phyloP scores from a whole-genome alignment of 2,797 vertebrate species.

The Anas flavirostris region DNA sequence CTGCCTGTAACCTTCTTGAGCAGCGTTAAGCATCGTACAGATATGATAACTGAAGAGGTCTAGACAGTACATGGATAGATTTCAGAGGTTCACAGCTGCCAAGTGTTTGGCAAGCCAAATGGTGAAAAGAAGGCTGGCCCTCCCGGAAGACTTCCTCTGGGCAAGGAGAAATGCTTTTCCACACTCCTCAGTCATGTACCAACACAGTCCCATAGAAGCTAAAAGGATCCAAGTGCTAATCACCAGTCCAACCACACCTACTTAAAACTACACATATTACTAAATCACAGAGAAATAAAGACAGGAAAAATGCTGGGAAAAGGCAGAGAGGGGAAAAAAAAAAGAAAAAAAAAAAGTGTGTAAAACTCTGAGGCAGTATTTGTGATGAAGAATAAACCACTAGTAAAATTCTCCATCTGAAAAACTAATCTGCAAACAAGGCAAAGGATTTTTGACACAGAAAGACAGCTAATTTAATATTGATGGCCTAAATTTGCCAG shows the following conservation, averaged over 20 bases:
- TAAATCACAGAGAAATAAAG: background rate
- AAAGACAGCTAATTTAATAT: constrained; percentile 56
- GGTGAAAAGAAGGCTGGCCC: background rate
- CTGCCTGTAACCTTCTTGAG: background rate
- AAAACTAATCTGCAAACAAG: constrained; percentile 36
- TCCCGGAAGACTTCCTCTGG: background rate
- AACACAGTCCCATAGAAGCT: background rate
- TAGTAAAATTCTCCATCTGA: background rate
- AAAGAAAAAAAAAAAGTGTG: background rate
- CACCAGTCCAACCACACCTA: background rate
- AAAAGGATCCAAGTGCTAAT: background rate
- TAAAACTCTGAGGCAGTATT: background rate
- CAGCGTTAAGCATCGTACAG: background rate
- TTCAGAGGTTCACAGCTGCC: background rate
- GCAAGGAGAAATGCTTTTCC: background rate
- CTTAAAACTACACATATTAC: background rate
- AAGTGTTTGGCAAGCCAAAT: background rate
- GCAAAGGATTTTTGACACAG: constrained; percentile 5
- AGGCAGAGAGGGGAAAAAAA: background rate
- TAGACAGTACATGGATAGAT: background rate
- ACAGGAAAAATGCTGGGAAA: background rate
- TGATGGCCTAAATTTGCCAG: constrained; percentile 60
- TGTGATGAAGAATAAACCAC: background rate
- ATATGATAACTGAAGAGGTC: background rate
- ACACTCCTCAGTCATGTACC: background rate